Base-by-base conservation (phyloP, 1,140 invertebrate species). In the Drosophila sp. region DNA sequence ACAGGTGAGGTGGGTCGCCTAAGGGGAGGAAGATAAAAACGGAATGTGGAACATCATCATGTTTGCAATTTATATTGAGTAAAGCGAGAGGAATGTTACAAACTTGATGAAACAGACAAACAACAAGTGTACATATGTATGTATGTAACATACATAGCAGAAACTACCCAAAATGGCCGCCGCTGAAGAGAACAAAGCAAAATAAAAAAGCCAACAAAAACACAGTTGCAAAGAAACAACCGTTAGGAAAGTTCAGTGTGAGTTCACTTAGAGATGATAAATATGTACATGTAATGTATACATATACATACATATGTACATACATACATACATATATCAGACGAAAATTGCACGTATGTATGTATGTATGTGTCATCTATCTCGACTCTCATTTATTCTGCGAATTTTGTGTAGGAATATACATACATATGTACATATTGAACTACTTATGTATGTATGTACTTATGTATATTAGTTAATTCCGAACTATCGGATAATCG, bases 21-120 rank as follows among this genome's bases (percentile, higher is more conserved):
- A 17, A 25, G 61, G 47, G 77, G 35, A 47, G 47, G 55, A 71
- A 70, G 54, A 66, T 41, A 61, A 60, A 58, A 73, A 58, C 55
- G 60, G 66, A 76, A 85, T 84, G 78, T 85, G 68, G 83, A 70
- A 65, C 79, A 83, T 61, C 33, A 50, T 58, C 56, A 23, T 32
- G 54, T 32, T 32, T 32, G 56, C 56, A 58, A 58, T 35, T 58
- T 58, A 58, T 78, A 56, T 35, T 74, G 72, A 74, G 72, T 67
- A 60, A 76, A 69, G 60, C 40, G 44, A 76, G 57, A 58, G 23
- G 44, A 50, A 50, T 50, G 44, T 50, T 50, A 50, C 44, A 50
- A 50, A 27, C 44, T 50, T 50, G 44, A 50, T 50, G 23, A 50
- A 50, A 50, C 23, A 50, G 44, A 8, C 57, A 60, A 60, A 60